Percentiles rank a stretch among this genome's conserved stretches.
Evolutionary conservation across 2,113 vertebrate species (phyloP).

Genomic region (Pleuronectes platessa): DNA sequence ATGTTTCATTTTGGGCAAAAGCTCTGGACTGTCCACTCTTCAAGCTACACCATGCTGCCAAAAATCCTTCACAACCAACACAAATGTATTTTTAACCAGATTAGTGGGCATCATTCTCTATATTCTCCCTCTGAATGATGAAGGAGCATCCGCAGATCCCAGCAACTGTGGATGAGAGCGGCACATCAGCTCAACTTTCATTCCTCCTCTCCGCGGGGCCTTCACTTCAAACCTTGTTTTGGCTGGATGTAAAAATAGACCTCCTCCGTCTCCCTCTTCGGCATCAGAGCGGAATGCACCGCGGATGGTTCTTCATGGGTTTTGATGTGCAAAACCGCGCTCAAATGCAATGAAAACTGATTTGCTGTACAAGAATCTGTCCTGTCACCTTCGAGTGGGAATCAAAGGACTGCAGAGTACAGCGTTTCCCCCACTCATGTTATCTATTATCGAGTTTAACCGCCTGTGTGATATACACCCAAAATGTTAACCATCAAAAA

Average conservation of each 20-base stretch:
- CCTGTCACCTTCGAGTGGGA: conserved; percentile 50
- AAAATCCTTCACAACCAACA: too few relatives aligned
- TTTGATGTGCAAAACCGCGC: conserved; percentile 55
- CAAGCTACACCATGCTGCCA: too few relatives aligned
- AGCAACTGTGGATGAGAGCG: conserved; percentile 2
- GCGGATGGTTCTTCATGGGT: conserved; percentile 37
- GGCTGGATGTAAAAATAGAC: conserved; percentile 67
- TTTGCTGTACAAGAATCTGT: conserved; percentile 32
- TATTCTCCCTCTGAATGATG: background rate
- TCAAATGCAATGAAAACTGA: conserved; percentile 36
- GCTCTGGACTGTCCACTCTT: too few relatives aligned
- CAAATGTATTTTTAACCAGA: background rate
- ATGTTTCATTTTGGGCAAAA: too few relatives aligned
- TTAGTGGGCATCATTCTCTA: background rate
- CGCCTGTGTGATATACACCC: conserved; percentile 23
- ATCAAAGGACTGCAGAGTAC: conserved; percentile 46
- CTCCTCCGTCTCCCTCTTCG: conserved; percentile 27
- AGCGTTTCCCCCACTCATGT: background rate
- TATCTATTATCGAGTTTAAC: conserved; percentile 46
- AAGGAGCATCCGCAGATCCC: conserved; percentile 7
- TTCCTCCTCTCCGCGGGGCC: conserved; percentile 35
- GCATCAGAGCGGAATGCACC: conserved; percentile 27
- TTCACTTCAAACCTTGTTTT: conserved; percentile 57
- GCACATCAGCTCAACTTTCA: conserved; percentile 23
- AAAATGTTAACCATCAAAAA: conserved; percentile 43